Evolutionary conservation across 2,797 vertebrate species (phyloP).

Genomic region (Xyrichtys novacula): DNA sequence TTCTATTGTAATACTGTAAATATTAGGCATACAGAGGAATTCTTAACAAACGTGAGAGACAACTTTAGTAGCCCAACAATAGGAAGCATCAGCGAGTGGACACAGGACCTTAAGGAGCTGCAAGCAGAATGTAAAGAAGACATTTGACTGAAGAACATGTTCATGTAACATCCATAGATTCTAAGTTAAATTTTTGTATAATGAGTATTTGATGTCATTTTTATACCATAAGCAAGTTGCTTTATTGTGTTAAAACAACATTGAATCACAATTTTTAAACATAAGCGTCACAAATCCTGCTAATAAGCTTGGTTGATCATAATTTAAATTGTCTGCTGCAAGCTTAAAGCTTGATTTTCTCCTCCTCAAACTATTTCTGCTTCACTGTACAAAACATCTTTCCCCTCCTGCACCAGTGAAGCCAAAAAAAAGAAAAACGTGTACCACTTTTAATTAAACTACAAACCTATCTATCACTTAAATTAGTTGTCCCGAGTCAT

Average conservation of each 20-base stretch:
- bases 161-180: neutral
- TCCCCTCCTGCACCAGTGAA: neutral
- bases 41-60: too few relatives aligned
- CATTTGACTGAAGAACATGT: neutral
- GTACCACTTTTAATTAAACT: neutral
- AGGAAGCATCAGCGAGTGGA: too few relatives aligned
- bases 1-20: too few relatives aligned
- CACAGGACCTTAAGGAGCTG: too few relatives aligned
- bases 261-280: neutral
- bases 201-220: neutral
- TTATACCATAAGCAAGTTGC: neutral
- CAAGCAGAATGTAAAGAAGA: neutral
- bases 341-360: neutral
- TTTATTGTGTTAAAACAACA: neutral
- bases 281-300: neutral
- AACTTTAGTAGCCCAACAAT: too few relatives aligned
- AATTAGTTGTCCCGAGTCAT: conserved; percentile 7
- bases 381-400: neutral
- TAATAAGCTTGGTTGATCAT: neutral
- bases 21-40: too few relatives aligned
- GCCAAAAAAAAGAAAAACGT: neutral
- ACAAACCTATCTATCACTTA: conserved; percentile 2
- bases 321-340: neutral
- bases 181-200: too few relatives aligned
- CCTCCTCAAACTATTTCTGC: neutral